Percentiles rank a stretch among this genome's conserved stretches.
phyloP scores from a whole-genome alignment of 2,797 vertebrate species.

The Rhynchonycteris naso region DNA sequence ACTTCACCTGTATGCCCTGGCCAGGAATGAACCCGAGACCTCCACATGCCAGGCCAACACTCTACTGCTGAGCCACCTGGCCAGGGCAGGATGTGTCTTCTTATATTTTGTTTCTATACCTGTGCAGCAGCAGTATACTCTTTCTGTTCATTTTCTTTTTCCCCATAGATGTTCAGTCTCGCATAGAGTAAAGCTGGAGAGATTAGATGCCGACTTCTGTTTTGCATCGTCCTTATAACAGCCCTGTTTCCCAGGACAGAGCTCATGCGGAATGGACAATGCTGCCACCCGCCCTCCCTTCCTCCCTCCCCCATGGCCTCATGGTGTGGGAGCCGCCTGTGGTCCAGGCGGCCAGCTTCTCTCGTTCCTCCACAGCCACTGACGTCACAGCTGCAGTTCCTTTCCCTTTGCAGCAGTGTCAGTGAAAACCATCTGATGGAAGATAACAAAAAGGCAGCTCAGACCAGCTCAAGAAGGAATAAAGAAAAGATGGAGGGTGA shows the following conservation, averaged over 20 bases:
- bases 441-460: not conserved
- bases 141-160: not conserved
- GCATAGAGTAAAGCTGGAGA: not conserved
- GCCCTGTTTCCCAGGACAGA: not conserved
- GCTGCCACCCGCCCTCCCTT: not conserved
- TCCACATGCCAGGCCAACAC: too few species aligned
- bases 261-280: not conserved
- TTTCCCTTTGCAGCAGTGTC: not conserved
- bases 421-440: not conserved
- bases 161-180: not conserved
- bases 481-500: not conserved
- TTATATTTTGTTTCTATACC: not conserved
- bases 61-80: too few species aligned
- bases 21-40: too few species aligned
- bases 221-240: not conserved
- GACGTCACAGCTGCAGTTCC: not conserved
- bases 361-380: not conserved
- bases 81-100: not conserved
- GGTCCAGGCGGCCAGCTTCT: not conserved
- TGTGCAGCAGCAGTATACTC: not conserved
- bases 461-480: too few species aligned
- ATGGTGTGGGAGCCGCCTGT: not conserved
- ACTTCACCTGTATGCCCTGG: too few species aligned
- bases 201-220: not conserved
- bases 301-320: not conserved